These are phyloP conservation scores for Antheraea assamensis DNA, from an alignment of 2,888 invertebrate genomes.

Conservation along the genomic window DNA sequence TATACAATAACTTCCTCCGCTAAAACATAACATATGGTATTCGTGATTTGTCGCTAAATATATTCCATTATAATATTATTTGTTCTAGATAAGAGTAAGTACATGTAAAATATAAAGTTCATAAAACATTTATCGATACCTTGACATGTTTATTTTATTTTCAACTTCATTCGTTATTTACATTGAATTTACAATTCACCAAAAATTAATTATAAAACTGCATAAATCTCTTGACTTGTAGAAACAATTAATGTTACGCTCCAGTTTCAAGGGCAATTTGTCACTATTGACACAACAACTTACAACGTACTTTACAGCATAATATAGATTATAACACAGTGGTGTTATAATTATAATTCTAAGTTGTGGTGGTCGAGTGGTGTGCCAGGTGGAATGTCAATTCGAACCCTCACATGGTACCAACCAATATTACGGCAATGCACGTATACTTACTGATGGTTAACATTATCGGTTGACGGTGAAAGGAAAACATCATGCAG, in stretches of 20 bases:
- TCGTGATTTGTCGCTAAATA: too few relatives aligned
- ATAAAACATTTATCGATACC: neutral
- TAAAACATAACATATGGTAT: too few relatives aligned
- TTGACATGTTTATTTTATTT: neutral
- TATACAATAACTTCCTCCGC: too few relatives aligned
- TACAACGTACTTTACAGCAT: too few relatives aligned
- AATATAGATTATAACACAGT: neutral
- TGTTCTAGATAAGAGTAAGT: neutral
- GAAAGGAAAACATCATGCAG: too few relatives aligned
- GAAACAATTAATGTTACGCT: conserved; percentile 35
- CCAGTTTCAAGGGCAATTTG: conserved; percentile 40
- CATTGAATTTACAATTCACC: neutral
- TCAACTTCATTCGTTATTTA: neutral
- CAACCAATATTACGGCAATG: too few relatives aligned
- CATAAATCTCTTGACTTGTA: conserved; percentile 42
- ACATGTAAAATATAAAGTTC: neutral
- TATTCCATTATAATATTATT: neutral
- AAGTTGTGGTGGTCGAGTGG: too few relatives aligned
- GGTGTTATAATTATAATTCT: neutral
- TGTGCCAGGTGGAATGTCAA: too few relatives aligned
- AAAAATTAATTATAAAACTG: conserved; percentile 31
- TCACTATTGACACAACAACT: conserved; percentile 56
- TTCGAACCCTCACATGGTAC: too few relatives aligned
- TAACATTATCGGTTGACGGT: too few relatives aligned
- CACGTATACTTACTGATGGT: too few relatives aligned